phyloP scores from a whole-genome alignment of 2,113 vertebrate genomes.

The Pongo abelii region DNA sequence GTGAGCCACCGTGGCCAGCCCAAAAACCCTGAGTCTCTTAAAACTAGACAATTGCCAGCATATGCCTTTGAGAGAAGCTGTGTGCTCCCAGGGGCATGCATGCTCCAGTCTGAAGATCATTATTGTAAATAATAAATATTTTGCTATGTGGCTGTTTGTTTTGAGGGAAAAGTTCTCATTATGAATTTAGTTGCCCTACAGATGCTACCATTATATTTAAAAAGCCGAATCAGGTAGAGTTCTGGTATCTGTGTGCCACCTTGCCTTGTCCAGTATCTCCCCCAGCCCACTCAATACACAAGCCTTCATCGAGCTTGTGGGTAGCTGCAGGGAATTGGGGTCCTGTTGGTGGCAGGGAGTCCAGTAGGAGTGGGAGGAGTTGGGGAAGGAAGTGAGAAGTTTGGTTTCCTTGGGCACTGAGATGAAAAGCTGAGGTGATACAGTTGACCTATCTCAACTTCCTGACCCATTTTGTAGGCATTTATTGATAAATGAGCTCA shows the following conservation, averaged over 20 bases:
- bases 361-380: neutral
- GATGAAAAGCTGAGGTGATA: neutral
- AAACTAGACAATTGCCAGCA: neutral
- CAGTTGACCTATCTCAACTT: neutral
- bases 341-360: neutral
- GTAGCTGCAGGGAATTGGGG: neutral
- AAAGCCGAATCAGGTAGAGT: neutral
- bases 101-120: neutral
- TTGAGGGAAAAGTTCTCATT: neutral
- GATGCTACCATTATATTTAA: neutral
- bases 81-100: neutral
- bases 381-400: neutral
- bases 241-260: neutral
- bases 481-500: neutral
- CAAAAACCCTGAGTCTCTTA: neutral
- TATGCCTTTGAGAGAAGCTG: neutral
- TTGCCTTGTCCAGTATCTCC: neutral
- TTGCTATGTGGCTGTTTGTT: neutral
- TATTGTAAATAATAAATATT: neutral
- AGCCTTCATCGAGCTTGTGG: neutral
- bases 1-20: no score
- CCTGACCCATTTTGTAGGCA: neutral
- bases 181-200: neutral
- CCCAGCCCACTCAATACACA: neutral
- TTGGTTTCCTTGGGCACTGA: neutral